phyloP scores from a whole-genome alignment of 2,797 vertebrate species.

The Bovichtus variegatus region DNA sequence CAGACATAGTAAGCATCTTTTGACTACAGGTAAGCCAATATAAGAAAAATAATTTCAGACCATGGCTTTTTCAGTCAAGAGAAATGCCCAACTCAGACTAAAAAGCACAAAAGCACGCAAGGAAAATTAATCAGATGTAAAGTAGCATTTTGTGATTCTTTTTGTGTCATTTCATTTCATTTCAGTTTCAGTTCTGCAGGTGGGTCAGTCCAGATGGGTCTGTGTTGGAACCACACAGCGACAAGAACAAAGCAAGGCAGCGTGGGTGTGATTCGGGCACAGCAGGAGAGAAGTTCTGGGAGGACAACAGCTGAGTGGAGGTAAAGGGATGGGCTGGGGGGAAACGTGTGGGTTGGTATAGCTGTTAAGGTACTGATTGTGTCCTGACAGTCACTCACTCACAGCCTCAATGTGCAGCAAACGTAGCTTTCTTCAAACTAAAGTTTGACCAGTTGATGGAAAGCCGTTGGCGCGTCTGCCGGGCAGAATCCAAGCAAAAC shows the following conservation, averaged over 20 bases:
- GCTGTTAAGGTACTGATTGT: constrained; percentile 75
- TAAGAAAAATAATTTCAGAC: constrained; percentile 82
- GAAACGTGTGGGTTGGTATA: constrained; percentile 50
- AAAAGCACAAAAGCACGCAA: constrained; percentile 92
- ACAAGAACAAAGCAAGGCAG: constrained; percentile 92
- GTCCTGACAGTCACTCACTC: constrained; percentile 81
- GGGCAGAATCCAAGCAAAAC: constrained; percentile 98
- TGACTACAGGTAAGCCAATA: constrained; percentile 85
- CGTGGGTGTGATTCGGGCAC: constrained; percentile 88
- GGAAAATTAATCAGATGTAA: constrained; percentile 84
- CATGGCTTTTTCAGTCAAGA: constrained; percentile 80
- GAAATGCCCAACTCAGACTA: constrained; percentile 89
- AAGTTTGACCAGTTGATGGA: constrained; percentile 99
- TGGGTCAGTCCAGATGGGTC: constrained; percentile 86
- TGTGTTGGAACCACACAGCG: constrained; percentile 86
- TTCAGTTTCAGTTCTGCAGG: constrained; percentile 83
- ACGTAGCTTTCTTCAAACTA: constrained; percentile 98
- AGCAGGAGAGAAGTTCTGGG: constrained; percentile 82
- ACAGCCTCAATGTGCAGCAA: constrained; percentile 92
- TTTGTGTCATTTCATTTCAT: constrained; percentile 73
- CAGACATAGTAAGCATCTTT: constrained; percentile 86
- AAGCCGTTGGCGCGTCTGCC: constrained; percentile 96
- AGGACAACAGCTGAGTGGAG: constrained; percentile 78
- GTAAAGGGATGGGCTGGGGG: constrained; percentile 18
- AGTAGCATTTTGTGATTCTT: constrained; percentile 86